Percentiles rank a stretch among this genome's conserved stretches.
phyloP scores from a whole-genome alignment of 2,797 vertebrate genomes.

The Sebastes reedi region DNA sequence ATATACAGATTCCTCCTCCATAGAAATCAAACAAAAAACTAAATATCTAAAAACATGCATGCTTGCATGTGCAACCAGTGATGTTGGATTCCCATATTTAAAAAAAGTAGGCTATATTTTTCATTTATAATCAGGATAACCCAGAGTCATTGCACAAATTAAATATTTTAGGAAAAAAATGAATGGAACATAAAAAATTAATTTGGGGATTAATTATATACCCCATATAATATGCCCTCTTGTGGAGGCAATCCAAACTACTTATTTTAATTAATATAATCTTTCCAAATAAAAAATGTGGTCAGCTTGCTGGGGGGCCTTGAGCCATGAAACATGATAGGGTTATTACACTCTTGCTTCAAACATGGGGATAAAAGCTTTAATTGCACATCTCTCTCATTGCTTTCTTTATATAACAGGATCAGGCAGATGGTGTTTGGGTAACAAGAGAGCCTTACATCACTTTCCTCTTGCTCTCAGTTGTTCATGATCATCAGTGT shows the following conservation, averaged over 20 bases:
- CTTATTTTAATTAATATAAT: slow-evolving; percentile 40
- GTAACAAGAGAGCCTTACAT: slow-evolving; percentile 69
- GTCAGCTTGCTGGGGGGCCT: not conserved
- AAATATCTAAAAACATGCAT: not conserved
- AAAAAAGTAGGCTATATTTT: not conserved
- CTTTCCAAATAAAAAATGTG: slow-evolving; percentile 19
- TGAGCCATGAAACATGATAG: slow-evolving; percentile 17
- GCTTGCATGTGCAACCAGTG: not conserved
- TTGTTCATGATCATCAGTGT: slow-evolving; percentile 36
- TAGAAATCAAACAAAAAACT: not conserved
- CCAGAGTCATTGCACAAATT: not conserved
- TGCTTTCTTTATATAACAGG: slow-evolving; percentile 78
- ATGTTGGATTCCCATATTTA: no score
- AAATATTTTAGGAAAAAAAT: slow-evolving; percentile 14
- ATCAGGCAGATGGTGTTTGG: slow-evolving; percentile 79
- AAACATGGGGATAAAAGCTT: slow-evolving; percentile 43
- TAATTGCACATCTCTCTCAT: slow-evolving; percentile 65
- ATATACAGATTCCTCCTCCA: not conserved
- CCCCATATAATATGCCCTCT: not conserved
- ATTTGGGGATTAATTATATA: not conserved
- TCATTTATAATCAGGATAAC: not conserved
- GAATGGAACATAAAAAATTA: not conserved
- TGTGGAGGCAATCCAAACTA: slow-evolving; percentile 33
- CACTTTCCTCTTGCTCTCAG: slow-evolving; percentile 54
- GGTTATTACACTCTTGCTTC: slow-evolving; percentile 2